These are phyloP conservation scores for Knipowitschia caucasica DNA, from an alignment of 2,797 vertebrate species.

Conservation along the genomic window DNA sequence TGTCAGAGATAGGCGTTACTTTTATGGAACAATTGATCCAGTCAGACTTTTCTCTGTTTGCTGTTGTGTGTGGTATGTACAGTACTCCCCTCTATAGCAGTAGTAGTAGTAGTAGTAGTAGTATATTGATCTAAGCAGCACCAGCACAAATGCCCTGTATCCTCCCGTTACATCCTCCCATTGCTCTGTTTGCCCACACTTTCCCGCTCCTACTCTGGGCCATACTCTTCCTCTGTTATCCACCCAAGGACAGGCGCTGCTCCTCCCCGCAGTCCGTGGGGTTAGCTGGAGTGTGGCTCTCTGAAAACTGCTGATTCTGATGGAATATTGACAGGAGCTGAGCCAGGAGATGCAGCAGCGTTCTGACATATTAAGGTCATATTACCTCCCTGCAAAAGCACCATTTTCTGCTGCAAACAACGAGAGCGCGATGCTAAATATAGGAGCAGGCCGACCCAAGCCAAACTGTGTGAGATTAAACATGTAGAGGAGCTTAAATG, in stretches of 20 bases:
- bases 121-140: not conserved
- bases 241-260: constrained; percentile 22
- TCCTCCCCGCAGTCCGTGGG: constrained; percentile 18
- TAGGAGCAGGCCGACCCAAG: constrained; percentile 49
- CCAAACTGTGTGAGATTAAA: constrained; percentile 58
- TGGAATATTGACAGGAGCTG: constrained; percentile 65
- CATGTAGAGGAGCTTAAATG: constrained; percentile 69
- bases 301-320: constrained; percentile 66
- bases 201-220: constrained; percentile 3
- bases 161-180: too few relatives aligned
- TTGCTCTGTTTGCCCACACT: not conserved
- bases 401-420: constrained; percentile 17
- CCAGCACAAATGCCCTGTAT: not conserved
- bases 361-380: constrained; percentile 77
- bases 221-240: constrained; percentile 4
- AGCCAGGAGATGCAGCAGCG: constrained; percentile 54
- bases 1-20: too few relatives aligned
- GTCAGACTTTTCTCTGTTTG: too few relatives aligned
- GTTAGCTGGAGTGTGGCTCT: constrained; percentile 22
- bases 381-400: constrained; percentile 48
- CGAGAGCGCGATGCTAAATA: constrained; percentile 52
- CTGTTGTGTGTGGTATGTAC: not conserved
- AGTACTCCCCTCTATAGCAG: too few relatives aligned
- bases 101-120: too few relatives aligned
- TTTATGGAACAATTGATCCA: not conserved